Evolutionary conservation across 2,797 vertebrate genomes (phyloP), one percentile per base, ranked within the genome.

Genomic region (Euphonia xanthogaster): DNA sequence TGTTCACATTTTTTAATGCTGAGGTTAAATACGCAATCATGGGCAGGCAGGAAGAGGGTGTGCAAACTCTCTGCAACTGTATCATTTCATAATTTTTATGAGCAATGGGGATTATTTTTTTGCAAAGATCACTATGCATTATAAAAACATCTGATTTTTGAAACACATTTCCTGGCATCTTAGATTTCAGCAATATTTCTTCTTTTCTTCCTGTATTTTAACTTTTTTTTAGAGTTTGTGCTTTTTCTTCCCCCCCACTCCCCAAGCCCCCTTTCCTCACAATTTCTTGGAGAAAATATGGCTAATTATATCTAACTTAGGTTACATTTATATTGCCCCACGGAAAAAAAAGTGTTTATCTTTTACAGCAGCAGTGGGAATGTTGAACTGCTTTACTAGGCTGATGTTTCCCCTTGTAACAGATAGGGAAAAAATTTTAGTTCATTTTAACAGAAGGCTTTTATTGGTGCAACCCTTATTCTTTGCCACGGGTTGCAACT

Each of bases 31-130:
- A 74, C 53, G 83, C 88, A 94, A 68, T 88, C 93, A 81, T 90
- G 92, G 83, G 55, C 70, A 95, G 55, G 92, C 90, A 95, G 90
- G 93, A 96, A 93, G 58, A 92, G 83, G 55, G 65, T 95, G 92
- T 90, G 57, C 90, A 95, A 86, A 78, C 42, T 86, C 61, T 89
- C 78, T 94, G 94, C 84, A 95, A 95, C 81, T 91, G 81, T 74
- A 82, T 94, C 24, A 89, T 88, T 93, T 88, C 94, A 93, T 92
- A 83, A 89, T 89, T 96, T 96, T 96, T 96, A 96, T 95, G 90
- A 93, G 83, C 84, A 92, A 39, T 79, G 77, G 81, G 80, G 71
- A 90, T 94, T 95, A 66, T 73, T 86, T 88, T 91, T 90, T 83
- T 92, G n/a, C 86, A 91, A 81, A 67, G 90, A 95, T 93, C 55